Evolutionary conservation across 2,113 vertebrate species (phyloP).

Genomic region (Euleptes europaea): DNA sequence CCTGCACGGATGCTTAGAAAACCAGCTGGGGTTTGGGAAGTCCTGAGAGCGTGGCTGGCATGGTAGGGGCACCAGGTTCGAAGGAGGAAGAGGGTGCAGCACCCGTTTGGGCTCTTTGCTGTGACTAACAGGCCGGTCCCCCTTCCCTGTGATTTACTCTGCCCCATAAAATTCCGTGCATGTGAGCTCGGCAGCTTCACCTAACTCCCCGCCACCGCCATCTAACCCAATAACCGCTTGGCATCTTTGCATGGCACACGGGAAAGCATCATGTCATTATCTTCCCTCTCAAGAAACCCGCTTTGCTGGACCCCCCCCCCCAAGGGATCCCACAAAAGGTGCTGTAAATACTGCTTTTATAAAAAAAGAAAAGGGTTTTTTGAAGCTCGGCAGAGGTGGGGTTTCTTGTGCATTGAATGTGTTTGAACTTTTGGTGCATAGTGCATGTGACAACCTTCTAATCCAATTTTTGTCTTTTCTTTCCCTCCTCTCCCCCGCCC

Average conservation of each 20-base stretch:
- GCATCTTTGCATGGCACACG: neutral
- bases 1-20: neutral
- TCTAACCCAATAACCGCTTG: neutral
- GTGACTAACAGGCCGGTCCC: neutral
- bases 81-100: neutral
- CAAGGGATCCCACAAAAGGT: neutral
- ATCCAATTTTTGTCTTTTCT: constrained; percentile 77
- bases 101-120: neutral
- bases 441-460: constrained; percentile 88
- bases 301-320: neutral
- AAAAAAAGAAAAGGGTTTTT: neutral
- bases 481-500: constrained; percentile 53
- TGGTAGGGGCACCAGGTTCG: too few relatives aligned
- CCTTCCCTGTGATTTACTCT: neutral
- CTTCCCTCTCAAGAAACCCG: constrained; percentile 7
- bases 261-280: neutral
- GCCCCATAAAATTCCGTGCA: neutral
- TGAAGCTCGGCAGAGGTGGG: neutral
- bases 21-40: neutral
- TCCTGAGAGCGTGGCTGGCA: too few relatives aligned
- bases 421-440: constrained; percentile 73
- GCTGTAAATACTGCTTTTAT: neutral
- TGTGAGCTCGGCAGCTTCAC: neutral
- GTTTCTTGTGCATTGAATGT: constrained; percentile 12
- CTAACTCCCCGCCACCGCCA: neutral